A percentile compares a stretch with the other conserved stretches of the same genome.
phyloP scores from a whole-genome alignment of 2,797 vertebrate genomes.

The Catostomus latipinnis region DNA sequence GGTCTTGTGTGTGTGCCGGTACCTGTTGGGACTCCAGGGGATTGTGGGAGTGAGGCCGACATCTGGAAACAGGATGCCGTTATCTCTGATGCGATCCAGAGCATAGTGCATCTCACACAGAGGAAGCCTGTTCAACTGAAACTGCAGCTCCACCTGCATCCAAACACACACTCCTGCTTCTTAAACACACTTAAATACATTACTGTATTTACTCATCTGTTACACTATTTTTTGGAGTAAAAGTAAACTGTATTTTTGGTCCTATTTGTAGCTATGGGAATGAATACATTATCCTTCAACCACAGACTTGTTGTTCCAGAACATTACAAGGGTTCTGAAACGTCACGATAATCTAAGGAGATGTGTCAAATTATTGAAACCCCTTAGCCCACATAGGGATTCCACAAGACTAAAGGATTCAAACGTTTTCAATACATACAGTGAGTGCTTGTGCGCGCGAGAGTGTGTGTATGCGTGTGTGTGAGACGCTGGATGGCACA shows the following conservation, averaged over 20 bases:
- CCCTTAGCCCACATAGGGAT: conserved; percentile 32
- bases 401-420: conserved; percentile 35
- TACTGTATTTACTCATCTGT: not conserved
- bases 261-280: not conserved
- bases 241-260: not conserved
- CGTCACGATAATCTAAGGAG: conserved; percentile 18
- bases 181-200: not conserved
- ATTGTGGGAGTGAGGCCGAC: conserved; percentile 90
- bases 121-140: conserved; percentile 95
- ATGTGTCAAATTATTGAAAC: conserved; percentile 42
- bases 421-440: conserved; percentile 24
- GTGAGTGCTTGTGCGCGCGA: not conserved
- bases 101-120: conserved; percentile 99
- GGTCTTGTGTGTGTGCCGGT: not conserved
- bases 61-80: conserved; percentile 93
- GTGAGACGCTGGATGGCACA: not conserved
- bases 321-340: not conserved
- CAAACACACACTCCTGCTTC: conserved; percentile 11
- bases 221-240: not conserved
- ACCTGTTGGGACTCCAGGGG: conserved; percentile 99
- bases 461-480: not conserved
- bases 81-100: conserved; percentile 96
- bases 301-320: not conserved
- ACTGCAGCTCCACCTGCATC: conserved; percentile 96
- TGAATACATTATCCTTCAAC: not conserved